phyloP scores from a whole-genome alignment of 2,888 invertebrate species.

The Cactoblastis cactorum region DNA sequence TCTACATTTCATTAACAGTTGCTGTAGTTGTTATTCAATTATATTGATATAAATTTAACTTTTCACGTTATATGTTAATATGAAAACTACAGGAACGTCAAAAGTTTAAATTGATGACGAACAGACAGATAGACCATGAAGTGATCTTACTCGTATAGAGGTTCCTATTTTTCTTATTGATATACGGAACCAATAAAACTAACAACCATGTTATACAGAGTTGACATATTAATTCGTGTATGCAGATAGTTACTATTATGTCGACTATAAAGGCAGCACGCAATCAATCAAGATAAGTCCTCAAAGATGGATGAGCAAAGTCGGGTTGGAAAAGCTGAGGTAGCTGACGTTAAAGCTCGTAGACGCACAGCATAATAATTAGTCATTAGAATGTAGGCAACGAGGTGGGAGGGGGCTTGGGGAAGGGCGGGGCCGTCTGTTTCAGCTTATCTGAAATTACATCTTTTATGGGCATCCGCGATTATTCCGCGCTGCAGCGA shows the following conservation, averaged over 20 bases:
- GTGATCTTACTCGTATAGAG: too few relatives aligned
- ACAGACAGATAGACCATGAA: too few relatives aligned
- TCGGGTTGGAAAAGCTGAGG: slow-evolving; percentile 47
- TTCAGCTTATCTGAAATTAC: slow-evolving; percentile 80
- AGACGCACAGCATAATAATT: slow-evolving; percentile 79
- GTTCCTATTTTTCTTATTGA: too few relatives aligned
- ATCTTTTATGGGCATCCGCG: slow-evolving; percentile 80
- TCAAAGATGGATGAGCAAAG: slow-evolving; percentile 52
- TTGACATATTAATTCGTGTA: neutral
- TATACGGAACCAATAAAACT: too few relatives aligned
- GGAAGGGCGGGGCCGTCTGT: slow-evolving; percentile 69
- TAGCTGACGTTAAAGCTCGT: slow-evolving; percentile 72
- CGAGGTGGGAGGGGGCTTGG: slow-evolving; percentile 37
- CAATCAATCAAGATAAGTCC: slow-evolving; percentile 37
- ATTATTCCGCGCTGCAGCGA: slow-evolving; percentile 78
- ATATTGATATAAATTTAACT: too few relatives aligned
- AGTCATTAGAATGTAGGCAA: slow-evolving; percentile 79
- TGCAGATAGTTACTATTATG: neutral
- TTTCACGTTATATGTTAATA: too few relatives aligned
- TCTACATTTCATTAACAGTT: too few relatives aligned
- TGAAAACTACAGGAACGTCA: too few relatives aligned
- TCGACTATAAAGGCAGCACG: slow-evolving; percentile 12
- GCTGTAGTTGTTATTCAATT: too few relatives aligned
- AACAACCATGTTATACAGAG: too few relatives aligned
- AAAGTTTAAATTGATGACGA: too few relatives aligned